phyloP scores from a whole-genome alignment of 1,140 invertebrate genomes.

The Oedothorax gibbosus region DNA sequence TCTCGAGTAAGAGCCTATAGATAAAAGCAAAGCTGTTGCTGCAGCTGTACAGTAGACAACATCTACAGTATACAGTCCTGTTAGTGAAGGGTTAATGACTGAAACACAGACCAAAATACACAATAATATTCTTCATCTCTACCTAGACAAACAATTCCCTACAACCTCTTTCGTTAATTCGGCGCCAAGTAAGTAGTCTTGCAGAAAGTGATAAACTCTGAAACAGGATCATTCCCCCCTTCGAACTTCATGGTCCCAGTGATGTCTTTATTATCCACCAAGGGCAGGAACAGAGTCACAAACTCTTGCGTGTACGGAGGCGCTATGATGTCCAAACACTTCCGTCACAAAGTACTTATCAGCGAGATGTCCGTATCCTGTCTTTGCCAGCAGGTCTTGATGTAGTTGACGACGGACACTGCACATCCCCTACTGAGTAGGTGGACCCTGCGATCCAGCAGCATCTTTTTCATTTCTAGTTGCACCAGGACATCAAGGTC shows the following conservation, averaged over 20 bases:
- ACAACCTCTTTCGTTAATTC: background rate
- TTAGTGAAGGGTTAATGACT: no score
- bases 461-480: slow-evolving; percentile 96
- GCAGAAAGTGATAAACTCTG: slow-evolving; percentile 82
- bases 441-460: slow-evolving; percentile 97
- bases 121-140: no score
- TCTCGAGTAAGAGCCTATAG: no score
- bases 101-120: no score
- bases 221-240: slow-evolving; percentile 90
- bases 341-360: slow-evolving; percentile 96
- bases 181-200: slow-evolving; percentile 44
- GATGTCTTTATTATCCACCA: slow-evolving; percentile 98
- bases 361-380: slow-evolving; percentile 97
- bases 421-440: slow-evolving; percentile 93
- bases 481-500: slow-evolving; percentile 97
- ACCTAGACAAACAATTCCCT: no score
- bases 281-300: slow-evolving; percentile 92
- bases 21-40: no score
- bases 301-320: slow-evolving; percentile 96
- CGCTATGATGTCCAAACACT: slow-evolving; percentile 94
- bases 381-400: slow-evolving; percentile 92
- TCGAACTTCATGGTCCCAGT: slow-evolving; percentile 92
- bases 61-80: no score
- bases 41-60: no score
- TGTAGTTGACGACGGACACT: slow-evolving; percentile 94